Base-by-base conservation (phyloP, 2,113 vertebrate species). In the Zootoca vivipara region DNA sequence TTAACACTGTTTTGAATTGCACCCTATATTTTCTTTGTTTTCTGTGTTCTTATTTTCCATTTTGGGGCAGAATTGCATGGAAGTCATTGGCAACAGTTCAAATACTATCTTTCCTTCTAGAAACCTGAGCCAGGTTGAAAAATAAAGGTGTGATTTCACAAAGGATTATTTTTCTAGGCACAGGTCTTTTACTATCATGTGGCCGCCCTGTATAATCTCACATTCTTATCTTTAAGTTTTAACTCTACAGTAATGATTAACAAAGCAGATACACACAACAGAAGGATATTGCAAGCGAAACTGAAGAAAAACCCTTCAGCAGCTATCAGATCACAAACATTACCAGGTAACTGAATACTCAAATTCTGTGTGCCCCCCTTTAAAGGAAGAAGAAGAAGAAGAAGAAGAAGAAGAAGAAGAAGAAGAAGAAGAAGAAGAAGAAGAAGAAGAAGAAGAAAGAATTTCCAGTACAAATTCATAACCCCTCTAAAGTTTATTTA, bases 141-240 rank as follows among this genome's bases (percentile, higher is more conserved):
- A 94, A 93, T 90, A 95, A 94, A 92, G 91, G 91, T 92, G 93
- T 93, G 89, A 95, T 95, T 94, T 93, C 89, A 93, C 90, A 93
- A 89, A 92, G 92, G 93, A 91, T 95, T 87, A 94, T 92, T 94
- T 80, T 80, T 87, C 88, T 87, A 89, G 87, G 89, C 87, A 89
- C 22, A 86, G 67, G 52, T 26, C 7, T 89, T 91, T 91, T 92
- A 81, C 91, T 91, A 90, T 85, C 92, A 20, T 26, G 12, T 81
- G 92, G 88, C 20, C 0, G 5, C 77, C 58, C 0, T 42, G 78
- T 88, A 93, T 88, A 93, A 92, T 93, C 94, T 94, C 84, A 87
- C 89, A 87, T 73, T 82, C 78, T 93, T 93, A 95, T 94, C 95
- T 94, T 82, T 74, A 73, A 38, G 78, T 91, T 93, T 91, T 92